Base-by-base conservation (phyloP, 2,797 vertebrate species). In the Epinephelus malabaricus region DNA sequence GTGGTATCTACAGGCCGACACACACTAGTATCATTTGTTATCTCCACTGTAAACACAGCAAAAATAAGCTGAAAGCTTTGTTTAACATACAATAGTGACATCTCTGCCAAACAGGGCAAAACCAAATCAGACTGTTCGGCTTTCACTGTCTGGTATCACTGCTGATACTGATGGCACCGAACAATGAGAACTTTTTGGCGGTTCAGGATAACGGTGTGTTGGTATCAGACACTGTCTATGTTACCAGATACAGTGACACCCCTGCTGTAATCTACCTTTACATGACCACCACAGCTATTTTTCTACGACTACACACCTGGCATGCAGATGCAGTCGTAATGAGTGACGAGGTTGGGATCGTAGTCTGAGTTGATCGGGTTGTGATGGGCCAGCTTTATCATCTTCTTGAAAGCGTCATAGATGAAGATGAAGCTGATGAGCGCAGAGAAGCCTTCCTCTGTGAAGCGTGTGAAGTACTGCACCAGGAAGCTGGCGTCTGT, bases 371-470 rank as follows among this genome's bases (percentile, higher is more conserved):
- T 96, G 80, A 99, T 98, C 0, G 96, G 97, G 83, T 99, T 96
- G 89, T 98, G 91, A 69, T 98, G 93, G 0, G 97, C 96, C 80
- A 99, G 94, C 79, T 98, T 98, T 72, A 98, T 96, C 98, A 99
- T 99, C 94, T 99, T 99, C 88, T 99, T 99, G 90, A 99, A 99
- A 47, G 98, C 96, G 38, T 99, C 98, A 0, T 99, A 99, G 87
- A 99, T 99, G 90, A 99, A 99, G 93, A 99, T 99, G 96, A 99
- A 99, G 95, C 98, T 99, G 92, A 99, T 99, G 19, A 99, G 95
- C 6, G 98, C 96, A 0, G 98, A 98, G 88, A 99, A 99, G 0
- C 98, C 98, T 76, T 99, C 98, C 81, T 99, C 98, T 0, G 97
- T 99, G 94, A 99, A 99, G 0, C 98, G 97, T 0, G 98, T 99